Conservation (phyloP, 1,140 invertebrate genomes). For the Lanistes nyassanus region DNA sequence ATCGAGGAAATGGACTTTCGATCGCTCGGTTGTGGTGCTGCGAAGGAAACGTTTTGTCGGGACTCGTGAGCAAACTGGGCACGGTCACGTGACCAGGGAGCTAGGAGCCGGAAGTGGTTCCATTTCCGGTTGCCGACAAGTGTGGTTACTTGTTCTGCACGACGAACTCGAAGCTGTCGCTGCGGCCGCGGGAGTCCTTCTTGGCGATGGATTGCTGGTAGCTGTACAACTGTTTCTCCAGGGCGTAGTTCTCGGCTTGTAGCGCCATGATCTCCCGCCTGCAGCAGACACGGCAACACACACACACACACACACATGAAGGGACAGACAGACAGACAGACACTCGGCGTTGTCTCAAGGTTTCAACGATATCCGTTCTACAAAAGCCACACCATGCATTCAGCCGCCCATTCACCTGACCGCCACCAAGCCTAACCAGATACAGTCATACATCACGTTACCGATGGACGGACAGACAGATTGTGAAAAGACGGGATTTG, state of each 20-base stretch:
- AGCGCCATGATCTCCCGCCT: constrained; percentile 84
- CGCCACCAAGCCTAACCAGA: no score
- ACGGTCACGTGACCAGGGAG: not conserved
- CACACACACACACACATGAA: not conserved
- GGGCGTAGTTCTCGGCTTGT: constrained; percentile 85
- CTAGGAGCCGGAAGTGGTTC: not conserved
- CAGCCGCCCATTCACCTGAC: no score
- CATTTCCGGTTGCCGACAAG: not conserved
- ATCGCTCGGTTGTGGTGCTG: no score
- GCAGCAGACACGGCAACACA: constrained; percentile 37
- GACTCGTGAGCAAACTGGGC: not conserved
- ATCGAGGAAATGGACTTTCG: no score
- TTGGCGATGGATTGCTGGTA: constrained; percentile 85
- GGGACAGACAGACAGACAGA: no score
- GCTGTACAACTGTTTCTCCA: constrained; percentile 87
- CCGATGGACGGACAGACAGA: no score
- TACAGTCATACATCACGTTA: no score
- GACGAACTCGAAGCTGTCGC: constrained; percentile 2
- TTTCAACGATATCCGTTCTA: no score
- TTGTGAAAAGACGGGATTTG: no score
- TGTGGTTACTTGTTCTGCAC: not conserved
- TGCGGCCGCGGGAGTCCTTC: constrained; percentile 31
- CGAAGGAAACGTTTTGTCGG: no score
- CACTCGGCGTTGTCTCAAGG: no score
- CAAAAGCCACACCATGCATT: no score